Percentiles rank a stretch among this genome's conserved stretches.
Evolutionary conservation across 2,797 vertebrate genomes (phyloP).

Genomic region (Trichosurus vulpecula): DNA sequence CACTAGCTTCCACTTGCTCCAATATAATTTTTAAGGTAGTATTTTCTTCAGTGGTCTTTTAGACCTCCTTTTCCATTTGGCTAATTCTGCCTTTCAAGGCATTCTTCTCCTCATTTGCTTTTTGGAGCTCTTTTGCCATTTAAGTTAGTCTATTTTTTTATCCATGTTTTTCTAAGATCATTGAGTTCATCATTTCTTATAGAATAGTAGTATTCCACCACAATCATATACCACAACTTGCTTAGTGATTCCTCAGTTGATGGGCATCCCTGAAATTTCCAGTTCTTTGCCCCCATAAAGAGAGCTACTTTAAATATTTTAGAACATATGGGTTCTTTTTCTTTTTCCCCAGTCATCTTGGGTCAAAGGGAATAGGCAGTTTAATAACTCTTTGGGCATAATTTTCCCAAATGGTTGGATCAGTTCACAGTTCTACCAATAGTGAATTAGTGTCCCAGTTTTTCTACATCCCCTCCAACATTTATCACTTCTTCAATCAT

Average conservation of each 20-base stretch:
- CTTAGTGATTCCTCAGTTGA: not conserved
- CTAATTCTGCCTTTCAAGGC: too few relatives aligned
- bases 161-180: not conserved
- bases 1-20: too few relatives aligned
- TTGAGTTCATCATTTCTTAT: not conserved
- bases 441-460: not conserved
- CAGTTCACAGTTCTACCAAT: not conserved
- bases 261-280: not conserved
- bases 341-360: not conserved
- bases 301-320: too few relatives aligned
- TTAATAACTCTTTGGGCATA: too few relatives aligned
- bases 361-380: not conserved
- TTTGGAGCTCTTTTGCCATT: too few relatives aligned
- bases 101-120: too few relatives aligned
- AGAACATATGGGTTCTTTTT: not conserved
- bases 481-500: not conserved
- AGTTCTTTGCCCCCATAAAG: not conserved
- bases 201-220: not conserved
- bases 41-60: too few relatives aligned
- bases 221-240: not conserved
- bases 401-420: not conserved
- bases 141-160: too few relatives aligned
- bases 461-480: not conserved
- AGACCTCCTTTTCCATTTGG: too few relatives aligned
- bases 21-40: too few relatives aligned